These are phyloP conservation scores for Callionymus lyra DNA, from an alignment of 2,113 vertebrate genomes.

Conservation along the genomic window DNA sequence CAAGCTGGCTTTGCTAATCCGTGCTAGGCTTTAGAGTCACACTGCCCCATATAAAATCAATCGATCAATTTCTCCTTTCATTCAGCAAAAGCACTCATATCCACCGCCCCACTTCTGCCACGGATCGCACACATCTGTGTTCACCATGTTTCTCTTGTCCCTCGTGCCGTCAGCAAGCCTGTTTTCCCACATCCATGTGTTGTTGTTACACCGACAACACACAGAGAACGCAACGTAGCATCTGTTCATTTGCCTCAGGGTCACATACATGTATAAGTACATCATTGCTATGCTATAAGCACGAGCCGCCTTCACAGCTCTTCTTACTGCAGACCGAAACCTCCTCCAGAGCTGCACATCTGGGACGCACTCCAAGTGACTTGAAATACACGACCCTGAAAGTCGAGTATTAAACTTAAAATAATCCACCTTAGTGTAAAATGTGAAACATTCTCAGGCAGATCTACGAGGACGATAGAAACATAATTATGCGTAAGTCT, in stretches of 20 bases:
- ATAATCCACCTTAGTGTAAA: conserved; percentile 3
- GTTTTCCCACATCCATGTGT: conserved; percentile 35
- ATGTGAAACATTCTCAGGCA: conserved; percentile 21
- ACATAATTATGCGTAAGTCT: conserved; percentile 39
- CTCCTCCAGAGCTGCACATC: conserved; percentile 30
- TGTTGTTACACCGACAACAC: conserved; percentile 35
- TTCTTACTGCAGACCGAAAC: conserved; percentile 32
- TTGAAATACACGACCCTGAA: conserved; percentile 7
- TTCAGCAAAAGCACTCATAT: not conserved
- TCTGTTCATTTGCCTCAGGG: conserved; percentile 46
- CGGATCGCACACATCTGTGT: conserved; percentile 8
- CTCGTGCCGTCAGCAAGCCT: conserved; percentile 8
- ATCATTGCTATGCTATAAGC: conserved; percentile 37
- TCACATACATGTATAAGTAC: conserved; percentile 33
- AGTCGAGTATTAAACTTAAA: not conserved
- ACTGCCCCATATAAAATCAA: too few relatives aligned
- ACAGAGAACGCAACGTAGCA: conserved; percentile 51
- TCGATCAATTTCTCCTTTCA: not conserved
- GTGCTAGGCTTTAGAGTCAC: too few relatives aligned
- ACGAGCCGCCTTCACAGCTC: conserved; percentile 37
- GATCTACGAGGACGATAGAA: conserved; percentile 18
- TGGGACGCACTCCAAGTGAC: conserved; percentile 20
- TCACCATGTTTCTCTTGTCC: conserved; percentile 6
- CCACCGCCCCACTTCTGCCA: not conserved
- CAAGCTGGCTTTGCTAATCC: too few relatives aligned